phyloP scores from a whole-genome alignment of 2,797 vertebrate genomes.

The Varecia variegata region DNA sequence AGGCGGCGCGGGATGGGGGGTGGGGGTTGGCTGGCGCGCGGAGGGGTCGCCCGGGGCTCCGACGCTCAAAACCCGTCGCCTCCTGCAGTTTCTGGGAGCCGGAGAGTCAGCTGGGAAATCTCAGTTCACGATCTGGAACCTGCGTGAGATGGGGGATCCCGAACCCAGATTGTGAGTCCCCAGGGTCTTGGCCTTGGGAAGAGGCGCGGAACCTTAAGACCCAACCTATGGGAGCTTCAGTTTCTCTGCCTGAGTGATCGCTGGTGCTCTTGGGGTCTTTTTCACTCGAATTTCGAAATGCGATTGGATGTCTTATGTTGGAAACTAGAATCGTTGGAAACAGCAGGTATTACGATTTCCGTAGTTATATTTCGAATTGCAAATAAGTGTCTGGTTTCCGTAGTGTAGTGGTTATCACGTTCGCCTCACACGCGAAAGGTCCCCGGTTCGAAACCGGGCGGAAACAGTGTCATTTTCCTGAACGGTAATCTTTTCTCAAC shows the following conservation, averaged over 20 bases:
- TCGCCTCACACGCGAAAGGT: constrained; percentile 88
- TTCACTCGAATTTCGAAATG: not conserved
- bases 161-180: not conserved
- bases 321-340: too few species aligned
- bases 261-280: not conserved
- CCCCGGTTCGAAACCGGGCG: constrained; percentile 87
- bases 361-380: accelerated
- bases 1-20: accelerated
- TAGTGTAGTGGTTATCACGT: constrained; percentile 89
- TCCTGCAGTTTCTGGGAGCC: not conserved
- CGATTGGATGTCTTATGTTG: not conserved
- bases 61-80: not conserved
- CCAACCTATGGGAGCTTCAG: not conserved
- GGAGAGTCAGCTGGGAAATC: not conserved
- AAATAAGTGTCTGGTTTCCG: constrained; percentile 72
- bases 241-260: not conserved
- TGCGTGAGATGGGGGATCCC: not conserved
- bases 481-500: too few species aligned
- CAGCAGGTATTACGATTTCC: not conserved
- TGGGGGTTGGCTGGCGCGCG: too few species aligned
- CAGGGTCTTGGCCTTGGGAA: not conserved
- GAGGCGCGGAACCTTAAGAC: not conserved
- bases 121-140: not conserved
- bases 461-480: constrained; percentile 76
- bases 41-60: too few species aligned